These are phyloP conservation scores for Aethes cnicana DNA, from an alignment of 2,888 invertebrate species.

Conservation along the genomic window DNA sequence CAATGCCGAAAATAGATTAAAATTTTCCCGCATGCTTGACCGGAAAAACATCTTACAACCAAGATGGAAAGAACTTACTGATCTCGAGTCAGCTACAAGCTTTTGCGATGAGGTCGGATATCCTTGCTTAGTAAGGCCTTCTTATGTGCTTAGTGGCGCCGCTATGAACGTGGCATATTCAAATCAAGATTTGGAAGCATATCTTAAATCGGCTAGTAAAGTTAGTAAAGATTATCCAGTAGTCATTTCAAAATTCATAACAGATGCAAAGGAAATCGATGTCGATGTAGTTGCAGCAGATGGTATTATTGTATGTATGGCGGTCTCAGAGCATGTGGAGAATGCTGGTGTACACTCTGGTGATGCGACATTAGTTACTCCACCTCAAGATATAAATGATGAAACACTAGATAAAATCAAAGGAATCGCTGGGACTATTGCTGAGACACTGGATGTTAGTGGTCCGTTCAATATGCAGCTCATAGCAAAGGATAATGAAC, in stretches of 20 bases:
- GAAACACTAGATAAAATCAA: slow-evolving; percentile 95
- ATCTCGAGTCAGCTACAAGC: slow-evolving; percentile 91
- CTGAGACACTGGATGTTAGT: slow-evolving; percentile 93
- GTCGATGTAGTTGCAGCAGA: slow-evolving; percentile 98
- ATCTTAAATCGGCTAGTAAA: slow-evolving; percentile 94
- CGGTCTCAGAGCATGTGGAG: slow-evolving; percentile 98
- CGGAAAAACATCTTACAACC: slow-evolving; percentile 96
- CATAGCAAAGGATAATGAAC: slow-evolving; percentile 96
- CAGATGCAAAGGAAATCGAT: slow-evolving; percentile 99
- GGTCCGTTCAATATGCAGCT: slow-evolving; percentile 99
- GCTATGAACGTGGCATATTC: slow-evolving; percentile 99
- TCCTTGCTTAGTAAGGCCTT: slow-evolving; percentile 98
- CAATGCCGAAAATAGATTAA: slow-evolving; percentile 98
- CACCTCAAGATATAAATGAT: slow-evolving; percentile 97
- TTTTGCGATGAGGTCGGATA: slow-evolving; percentile 98
- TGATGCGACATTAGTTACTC: slow-evolving; percentile 98
- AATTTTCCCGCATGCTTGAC: slow-evolving; percentile 98
- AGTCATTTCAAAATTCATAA: slow-evolving; percentile 98
- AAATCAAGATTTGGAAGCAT: slow-evolving; percentile 94
- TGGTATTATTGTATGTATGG: slow-evolving; percentile 97
- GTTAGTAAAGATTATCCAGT: slow-evolving; percentile 99
- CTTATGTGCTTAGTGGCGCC: slow-evolving; percentile 98
- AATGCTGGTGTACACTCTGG: slow-evolving; percentile 99
- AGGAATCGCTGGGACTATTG: slow-evolving; percentile 93
- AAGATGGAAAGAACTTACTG: slow-evolving; percentile 97